phyloP scores from a whole-genome alignment of 2,113 vertebrate species.

The Eublepharis macularius region DNA sequence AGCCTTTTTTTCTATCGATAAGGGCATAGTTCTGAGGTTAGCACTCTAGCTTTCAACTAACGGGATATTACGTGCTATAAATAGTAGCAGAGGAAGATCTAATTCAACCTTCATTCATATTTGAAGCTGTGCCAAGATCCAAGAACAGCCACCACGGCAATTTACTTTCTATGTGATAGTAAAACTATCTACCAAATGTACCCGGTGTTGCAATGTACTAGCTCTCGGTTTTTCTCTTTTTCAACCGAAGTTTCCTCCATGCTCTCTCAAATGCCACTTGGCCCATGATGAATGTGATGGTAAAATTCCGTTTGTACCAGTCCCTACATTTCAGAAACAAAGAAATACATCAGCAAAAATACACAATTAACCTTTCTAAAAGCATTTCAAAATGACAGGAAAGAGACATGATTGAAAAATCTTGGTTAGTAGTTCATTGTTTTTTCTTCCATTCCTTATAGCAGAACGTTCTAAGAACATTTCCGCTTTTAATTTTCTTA shows the following conservation, averaged over 20 bases:
- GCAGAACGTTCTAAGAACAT: not conserved
- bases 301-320: conserved; percentile 92
- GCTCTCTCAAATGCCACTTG: conserved; percentile 78
- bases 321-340: conserved; percentile 76
- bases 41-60: not conserved
- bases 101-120: conserved; percentile 33
- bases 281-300: conserved; percentile 92
- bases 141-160: conserved; percentile 5
- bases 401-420: not conserved
- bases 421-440: not conserved
- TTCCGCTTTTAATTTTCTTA: not conserved
- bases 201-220: conserved; percentile 17
- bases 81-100: conserved; percentile 17
- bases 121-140: not conserved
- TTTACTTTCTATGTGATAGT: conserved; percentile 22
- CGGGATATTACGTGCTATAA: conserved; percentile 1
- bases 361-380: not conserved
- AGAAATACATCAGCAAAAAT: conserved; percentile 20
- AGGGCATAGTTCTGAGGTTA: not conserved
- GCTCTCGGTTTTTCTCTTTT: conserved; percentile 36
- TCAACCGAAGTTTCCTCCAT: conserved; percentile 74
- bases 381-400: conserved; percentile 6
- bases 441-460: not conserved
- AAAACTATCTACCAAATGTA: not conserved
- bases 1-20: not conserved